A percentile compares a stretch with the other conserved stretches of the same genome.
phyloP scores from a whole-genome alignment of 1,140 invertebrate genomes.

The Drosophila dunni region DNA sequence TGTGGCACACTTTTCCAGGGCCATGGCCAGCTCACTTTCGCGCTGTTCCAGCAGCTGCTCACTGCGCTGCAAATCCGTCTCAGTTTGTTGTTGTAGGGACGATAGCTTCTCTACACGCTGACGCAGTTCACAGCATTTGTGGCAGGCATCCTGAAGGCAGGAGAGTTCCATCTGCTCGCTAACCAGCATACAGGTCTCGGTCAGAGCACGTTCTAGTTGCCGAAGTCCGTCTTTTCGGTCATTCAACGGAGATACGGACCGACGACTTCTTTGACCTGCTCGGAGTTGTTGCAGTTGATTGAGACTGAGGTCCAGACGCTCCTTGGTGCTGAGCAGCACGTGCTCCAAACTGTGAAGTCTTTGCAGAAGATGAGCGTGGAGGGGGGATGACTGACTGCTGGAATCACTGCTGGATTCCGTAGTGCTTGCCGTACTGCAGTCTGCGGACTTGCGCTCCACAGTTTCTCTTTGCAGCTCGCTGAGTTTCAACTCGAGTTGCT shows the following conservation, averaged over 20 bases:
- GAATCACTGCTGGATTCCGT: constrained; percentile 56
- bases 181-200: constrained; percentile 85
- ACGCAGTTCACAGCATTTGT: constrained; percentile 84
- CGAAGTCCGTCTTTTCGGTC: constrained; percentile 87
- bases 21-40: constrained; percentile 69
- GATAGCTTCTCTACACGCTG: constrained; percentile 73
- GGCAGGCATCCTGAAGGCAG: constrained; percentile 84
- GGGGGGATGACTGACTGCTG: constrained; percentile 33
- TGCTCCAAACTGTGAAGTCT: constrained; percentile 86
- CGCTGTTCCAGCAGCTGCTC: constrained; percentile 74
- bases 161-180: constrained; percentile 73
- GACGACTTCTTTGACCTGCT: constrained; percentile 85
- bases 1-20: constrained; percentile 68
- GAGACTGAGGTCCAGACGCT: constrained; percentile 79
- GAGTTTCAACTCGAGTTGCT: constrained; percentile 93
- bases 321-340: constrained; percentile 86
- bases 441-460: constrained; percentile 86
- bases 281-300: constrained; percentile 86
- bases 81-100: constrained; percentile 58
- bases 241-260: constrained; percentile 86
- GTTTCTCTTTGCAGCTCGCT: constrained; percentile 92
- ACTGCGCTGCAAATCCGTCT: constrained; percentile 70
- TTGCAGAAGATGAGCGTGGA: constrained; percentile 85
- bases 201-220: constrained; percentile 87
- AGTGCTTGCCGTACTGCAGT: constrained; percentile 43